Percentiles rank a stretch among this genome's conserved stretches.
Evolutionary conservation across 2,113 vertebrate species (phyloP).

Genomic region (Entelurus aequoreus): DNA sequence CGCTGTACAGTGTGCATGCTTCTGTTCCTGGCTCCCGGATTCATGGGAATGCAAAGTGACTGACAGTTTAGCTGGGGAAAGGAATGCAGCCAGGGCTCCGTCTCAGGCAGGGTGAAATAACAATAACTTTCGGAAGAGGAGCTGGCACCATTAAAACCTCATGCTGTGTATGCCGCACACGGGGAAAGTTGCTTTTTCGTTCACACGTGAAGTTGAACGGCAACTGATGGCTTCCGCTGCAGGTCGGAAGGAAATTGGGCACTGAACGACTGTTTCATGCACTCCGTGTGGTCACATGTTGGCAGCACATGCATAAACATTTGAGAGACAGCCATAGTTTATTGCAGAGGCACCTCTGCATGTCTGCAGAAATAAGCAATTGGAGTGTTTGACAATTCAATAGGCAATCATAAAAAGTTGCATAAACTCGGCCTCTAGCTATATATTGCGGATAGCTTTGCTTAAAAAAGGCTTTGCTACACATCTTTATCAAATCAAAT

Average conservation of each 20-base stretch:
- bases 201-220: conserved; percentile 20
- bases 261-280: conserved; percentile 8
- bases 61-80: conserved; percentile 39
- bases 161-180: conserved; percentile 2
- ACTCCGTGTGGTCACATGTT: conserved; percentile 17
- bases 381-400: background rate
- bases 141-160: conserved; percentile 18
- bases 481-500: too few relatives aligned
- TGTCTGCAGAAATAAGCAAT: background rate
- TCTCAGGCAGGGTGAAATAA: conserved; percentile 19
- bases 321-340: background rate
- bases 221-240: conserved; percentile 29
- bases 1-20: conserved; percentile 10
- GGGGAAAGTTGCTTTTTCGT: conserved; percentile 19
- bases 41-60: conserved; percentile 26
- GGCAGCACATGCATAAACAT: conserved; percentile 13
- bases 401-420: too few relatives aligned
- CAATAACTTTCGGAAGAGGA: conserved; percentile 12
- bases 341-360: background rate
- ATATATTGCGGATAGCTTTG: too few relatives aligned
- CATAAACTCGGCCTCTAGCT: background rate
- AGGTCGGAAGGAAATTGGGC: conserved; percentile 26
- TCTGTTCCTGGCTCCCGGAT: conserved; percentile 28
- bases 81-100: conserved; percentile 22
- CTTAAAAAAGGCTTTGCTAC: too few relatives aligned